Evolutionary conservation across 2,888 invertebrate species (phyloP), one percentile per base, ranked within the genome.

Genomic region (Hypselothyrea guttata): DNA sequence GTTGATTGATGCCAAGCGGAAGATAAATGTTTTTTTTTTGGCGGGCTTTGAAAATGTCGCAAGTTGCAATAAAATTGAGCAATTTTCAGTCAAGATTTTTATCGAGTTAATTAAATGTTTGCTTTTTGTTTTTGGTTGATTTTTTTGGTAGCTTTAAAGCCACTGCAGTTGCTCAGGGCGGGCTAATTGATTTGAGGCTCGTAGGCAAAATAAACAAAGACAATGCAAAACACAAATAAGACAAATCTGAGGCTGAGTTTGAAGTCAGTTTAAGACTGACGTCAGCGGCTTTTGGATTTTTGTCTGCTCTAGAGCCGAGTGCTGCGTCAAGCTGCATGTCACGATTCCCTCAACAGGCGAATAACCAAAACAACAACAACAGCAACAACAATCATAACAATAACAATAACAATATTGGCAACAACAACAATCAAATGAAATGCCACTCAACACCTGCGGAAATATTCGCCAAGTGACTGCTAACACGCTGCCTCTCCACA

Each of bases 381-480:
- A 44, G 33, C 45, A 45, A 3, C 60, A 71, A 42, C 37, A 59
- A 27, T 30, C 55, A 37, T 40, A 57, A 30, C 4, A 54, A 27
- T 7, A 22, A 15, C 42, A 35, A 12, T 30, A 58, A 45, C 44
- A 46, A 18, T 37, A 51, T 47, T 27, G 18, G 28, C 30, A 42
- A 27, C 45, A 54, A 38, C 64, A 84, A 73, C 72, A 81, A 73
- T 70, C 57, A 71, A 71, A 76, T 67, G 77, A 81, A 81, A 81
- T 81, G 79, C 79, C 79, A 81, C 84, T 81, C 83, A 68, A 76
- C 86, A 81, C 79, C 79, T 81, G 79, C 79, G 84, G 86, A 81
- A 78, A 84, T 84, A 78, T 84, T 78, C 65, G 69, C 74, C 71
- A 70, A 70, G 65, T 64, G 74, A 74, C 74, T 73, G 73, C 72